Conservation (phyloP, 2,888 invertebrate genomes). For the Hydrotaea diabolus region DNA sequence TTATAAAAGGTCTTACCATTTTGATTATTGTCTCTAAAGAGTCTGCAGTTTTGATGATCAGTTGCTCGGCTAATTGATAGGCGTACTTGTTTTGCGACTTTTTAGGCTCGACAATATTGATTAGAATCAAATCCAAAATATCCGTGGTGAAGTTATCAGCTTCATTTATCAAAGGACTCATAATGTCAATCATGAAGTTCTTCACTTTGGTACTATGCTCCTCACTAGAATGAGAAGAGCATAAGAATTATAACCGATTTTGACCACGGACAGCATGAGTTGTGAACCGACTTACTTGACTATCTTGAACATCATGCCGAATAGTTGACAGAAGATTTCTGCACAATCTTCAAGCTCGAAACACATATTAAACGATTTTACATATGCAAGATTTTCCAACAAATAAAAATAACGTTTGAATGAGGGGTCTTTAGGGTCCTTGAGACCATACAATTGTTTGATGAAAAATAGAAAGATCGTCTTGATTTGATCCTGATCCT, state of each 20-base stretch:
- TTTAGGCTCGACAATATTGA: slow-evolving; percentile 96
- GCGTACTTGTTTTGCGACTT: slow-evolving; percentile 95
- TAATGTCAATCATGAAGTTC: slow-evolving; percentile 97
- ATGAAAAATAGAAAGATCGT: slow-evolving; percentile 96
- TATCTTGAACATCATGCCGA: slow-evolving; percentile 96
- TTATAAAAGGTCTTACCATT: slow-evolving; percentile 85
- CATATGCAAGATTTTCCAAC: slow-evolving; percentile 97
- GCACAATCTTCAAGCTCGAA: slow-evolving; percentile 98
- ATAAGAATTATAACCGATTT: background rate
- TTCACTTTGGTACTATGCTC: slow-evolving; percentile 98
- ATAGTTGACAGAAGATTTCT: slow-evolving; percentile 96
- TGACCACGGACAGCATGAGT: background rate
- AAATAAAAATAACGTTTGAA: slow-evolving; percentile 99
- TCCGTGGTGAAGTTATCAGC: slow-evolving; percentile 97
- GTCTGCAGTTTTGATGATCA: slow-evolving; percentile 94
- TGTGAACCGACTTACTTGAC: slow-evolving; percentile 88
- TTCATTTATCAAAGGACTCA: slow-evolving; percentile 96
- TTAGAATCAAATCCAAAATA: slow-evolving; percentile 94
- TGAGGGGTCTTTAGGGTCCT: slow-evolving; percentile 97
- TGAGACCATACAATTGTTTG: slow-evolving; percentile 94
- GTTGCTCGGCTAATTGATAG: slow-evolving; percentile 93
- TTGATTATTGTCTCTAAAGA: slow-evolving; percentile 97
- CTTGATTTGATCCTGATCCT: slow-evolving; percentile 95
- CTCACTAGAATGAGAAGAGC: slow-evolving; percentile 84
- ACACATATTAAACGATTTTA: slow-evolving; percentile 99